Evolutionary conservation across 1,140 invertebrate genomes (phyloP), one percentile per base, ranked within the genome.

Genomic region (Pachypeltis micranthus): DNA sequence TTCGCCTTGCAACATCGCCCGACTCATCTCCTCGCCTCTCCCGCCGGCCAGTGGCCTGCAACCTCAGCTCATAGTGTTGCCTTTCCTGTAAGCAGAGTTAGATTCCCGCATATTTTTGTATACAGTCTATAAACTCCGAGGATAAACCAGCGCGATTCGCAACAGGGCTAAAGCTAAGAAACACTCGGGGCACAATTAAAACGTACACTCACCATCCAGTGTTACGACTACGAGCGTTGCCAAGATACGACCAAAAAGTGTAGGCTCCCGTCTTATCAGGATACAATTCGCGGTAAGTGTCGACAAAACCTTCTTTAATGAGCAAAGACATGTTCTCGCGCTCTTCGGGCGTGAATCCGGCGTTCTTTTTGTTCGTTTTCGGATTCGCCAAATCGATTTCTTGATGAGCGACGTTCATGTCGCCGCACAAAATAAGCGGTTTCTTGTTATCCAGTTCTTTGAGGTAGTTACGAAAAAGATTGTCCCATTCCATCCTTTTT

Each of bases 371-470:
- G 73, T 98, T 99, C 0, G 83, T 83, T 74, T 95, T 94, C 1
- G 96, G 95, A 80, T 98, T 98, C 14, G 85, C 84, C 64, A 98
- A 77, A 82, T 98, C 91, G 72, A 98, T 97, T 80, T 95, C 90
- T 68, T 86, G 76, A 75, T 99, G 96, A 54, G 95, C 87, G 2
- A 98, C 96, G 79, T 99, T 99, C 80, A 99, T 85, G 76, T 99
- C 96, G 1, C 96, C 96, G 73, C 88, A 92, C 66, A 97, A 80
- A 56, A 99, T 87, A 0, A 98, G 91, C 16, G 95, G 92, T 74
- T 99, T 99, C 57, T 88, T 86, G 62, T 81, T 77, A 76, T 98
- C 91, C 21, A 98, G 77, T 56, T 85, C 75, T 69, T 87, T 84
- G 7, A 98, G 72, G 73, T 87, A 85, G 21, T 83, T 78, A 64